Base-by-base conservation (phyloP, 1,140 invertebrate species). In the Hylyphantes graminicola region DNA sequence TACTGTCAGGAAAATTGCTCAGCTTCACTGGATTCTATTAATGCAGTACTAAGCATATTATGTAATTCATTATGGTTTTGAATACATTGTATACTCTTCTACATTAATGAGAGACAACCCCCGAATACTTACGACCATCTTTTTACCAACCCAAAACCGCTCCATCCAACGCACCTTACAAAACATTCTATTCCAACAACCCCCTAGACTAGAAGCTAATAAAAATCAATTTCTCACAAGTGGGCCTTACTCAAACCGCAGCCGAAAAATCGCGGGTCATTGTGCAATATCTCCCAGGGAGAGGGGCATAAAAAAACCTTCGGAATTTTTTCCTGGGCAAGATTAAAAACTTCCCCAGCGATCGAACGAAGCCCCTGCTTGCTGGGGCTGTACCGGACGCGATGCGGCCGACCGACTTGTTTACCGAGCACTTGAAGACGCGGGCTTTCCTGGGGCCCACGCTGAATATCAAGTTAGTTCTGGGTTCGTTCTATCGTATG, bases 381-480 rank as follows among this genome's bases (percentile, higher is more conserved):
- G 35, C 74, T 63, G 57, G 48, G 54, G 19, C 53, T 72, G 68
- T 57, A 61, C 72, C 80, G 68, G 80, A 68, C 68, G 65, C 65
- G 17, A 59, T 53, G n/a, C 68, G 68, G 72, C 68, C 80, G 59
- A 50, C 80, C 48, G 59, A 74, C 55, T 75, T 83, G 80, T 83
- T 83, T 83, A 83, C 80, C 70, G 13, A 83, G 80, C 80, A 83
- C 80, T 83, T 63, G 17, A 83, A 81, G 79, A 55, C 73, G 51
- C 80, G 72, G 80, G 72, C 80, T 83, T 81, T 73, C 79, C 68
- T 73, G 79, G 67, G 19, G 15, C 79, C 79, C 79, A 54, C 79
- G 51, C 50, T 73, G 80, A 83, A 83, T 83, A 83, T 83, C 80
- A 75, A 75, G 80, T 83, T 83, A 83, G 70, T 54, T 53, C 61